A percentile compares a stretch with the other conserved stretches of the same genome.
phyloP scores from a whole-genome alignment of 2,888 invertebrate species.

The Selenia dentaria region DNA sequence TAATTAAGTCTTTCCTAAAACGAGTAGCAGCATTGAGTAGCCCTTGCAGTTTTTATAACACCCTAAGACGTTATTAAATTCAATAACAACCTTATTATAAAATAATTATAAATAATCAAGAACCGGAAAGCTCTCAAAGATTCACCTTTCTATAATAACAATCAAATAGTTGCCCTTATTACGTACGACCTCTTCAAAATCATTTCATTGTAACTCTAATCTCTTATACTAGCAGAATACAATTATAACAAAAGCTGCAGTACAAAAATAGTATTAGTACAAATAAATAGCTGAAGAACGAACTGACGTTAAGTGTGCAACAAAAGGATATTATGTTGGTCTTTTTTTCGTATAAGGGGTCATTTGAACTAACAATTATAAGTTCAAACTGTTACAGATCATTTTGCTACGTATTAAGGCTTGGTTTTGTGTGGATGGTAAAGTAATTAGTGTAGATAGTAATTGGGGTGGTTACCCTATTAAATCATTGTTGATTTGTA shows the following conservation, averaged over 20 bases:
- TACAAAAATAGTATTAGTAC: slow-evolving; percentile 74
- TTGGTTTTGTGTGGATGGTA: not conserved
- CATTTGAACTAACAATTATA: not conserved
- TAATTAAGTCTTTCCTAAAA: too few relatives aligned
- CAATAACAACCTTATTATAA: not conserved
- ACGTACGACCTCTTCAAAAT: slow-evolving; percentile 7
- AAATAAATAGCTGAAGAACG: slow-evolving; percentile 66
- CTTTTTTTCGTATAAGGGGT: slow-evolving; percentile 21
- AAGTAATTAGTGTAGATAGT: slow-evolving; percentile 22
- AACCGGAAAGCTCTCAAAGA: slow-evolving; percentile 3
- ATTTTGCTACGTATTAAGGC: not conserved
- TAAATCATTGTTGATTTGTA: slow-evolving; percentile 33
- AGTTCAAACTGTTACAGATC: not conserved
- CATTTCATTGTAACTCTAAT: slow-evolving; percentile 15
- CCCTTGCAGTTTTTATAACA: too few relatives aligned
- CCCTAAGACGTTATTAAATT: not conserved
- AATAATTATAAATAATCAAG: not conserved
- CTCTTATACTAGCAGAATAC: slow-evolving; percentile 26
- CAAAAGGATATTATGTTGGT: slow-evolving; percentile 62
- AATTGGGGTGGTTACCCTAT: slow-evolving; percentile 35
- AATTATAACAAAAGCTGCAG: slow-evolving; percentile 48
- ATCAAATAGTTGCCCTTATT: slow-evolving; percentile 12
- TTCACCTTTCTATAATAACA: slow-evolving; percentile 12
- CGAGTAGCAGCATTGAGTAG: too few relatives aligned
- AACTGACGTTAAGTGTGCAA: slow-evolving; percentile 71